phyloP scores from a whole-genome alignment of 2,888 invertebrate genomes.

The Mystacides longicornis region DNA sequence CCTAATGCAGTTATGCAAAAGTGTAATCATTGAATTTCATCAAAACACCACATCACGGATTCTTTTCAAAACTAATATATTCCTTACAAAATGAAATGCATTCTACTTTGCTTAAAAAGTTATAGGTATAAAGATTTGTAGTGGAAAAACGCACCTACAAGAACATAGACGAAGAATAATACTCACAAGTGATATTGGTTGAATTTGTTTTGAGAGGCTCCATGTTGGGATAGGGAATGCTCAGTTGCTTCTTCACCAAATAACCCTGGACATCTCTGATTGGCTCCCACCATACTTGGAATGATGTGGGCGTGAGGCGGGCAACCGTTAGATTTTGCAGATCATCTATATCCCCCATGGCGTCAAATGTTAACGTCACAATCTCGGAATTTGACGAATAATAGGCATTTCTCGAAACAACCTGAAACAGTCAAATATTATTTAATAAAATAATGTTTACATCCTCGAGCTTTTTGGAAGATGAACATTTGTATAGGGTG shows the following conservation, averaged over 20 bases:
- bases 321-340: constrained; percentile 49
- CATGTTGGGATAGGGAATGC: constrained; percentile 49
- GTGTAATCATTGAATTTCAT: too few species aligned
- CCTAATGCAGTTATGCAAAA: too few species aligned
- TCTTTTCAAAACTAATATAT: too few species aligned
- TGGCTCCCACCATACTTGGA: constrained; percentile 55
- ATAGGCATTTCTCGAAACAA: constrained; percentile 57
- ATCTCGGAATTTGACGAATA: constrained; percentile 57
- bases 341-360: constrained; percentile 54
- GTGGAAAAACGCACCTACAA: too few species aligned
- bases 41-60: too few species aligned
- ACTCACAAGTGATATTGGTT: constrained; percentile 37
- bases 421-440: constrained; percentile 35
- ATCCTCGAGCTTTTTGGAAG: too few species aligned
- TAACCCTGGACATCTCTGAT: constrained; percentile 55
- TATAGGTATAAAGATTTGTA: too few species aligned
- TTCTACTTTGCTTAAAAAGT: too few species aligned
- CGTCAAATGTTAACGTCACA: constrained; percentile 54
- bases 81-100: too few species aligned
- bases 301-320: constrained; percentile 43
- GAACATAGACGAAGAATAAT: too few species aligned
- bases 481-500: too few species aligned
- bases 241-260: constrained; percentile 44
- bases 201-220: constrained; percentile 39
- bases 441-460: constrained; percentile 3